Evolutionary conservation across 2,113 vertebrate genomes (phyloP), one percentile per base, ranked within the genome.

Genomic region (Paedocypris sp.): DNA sequence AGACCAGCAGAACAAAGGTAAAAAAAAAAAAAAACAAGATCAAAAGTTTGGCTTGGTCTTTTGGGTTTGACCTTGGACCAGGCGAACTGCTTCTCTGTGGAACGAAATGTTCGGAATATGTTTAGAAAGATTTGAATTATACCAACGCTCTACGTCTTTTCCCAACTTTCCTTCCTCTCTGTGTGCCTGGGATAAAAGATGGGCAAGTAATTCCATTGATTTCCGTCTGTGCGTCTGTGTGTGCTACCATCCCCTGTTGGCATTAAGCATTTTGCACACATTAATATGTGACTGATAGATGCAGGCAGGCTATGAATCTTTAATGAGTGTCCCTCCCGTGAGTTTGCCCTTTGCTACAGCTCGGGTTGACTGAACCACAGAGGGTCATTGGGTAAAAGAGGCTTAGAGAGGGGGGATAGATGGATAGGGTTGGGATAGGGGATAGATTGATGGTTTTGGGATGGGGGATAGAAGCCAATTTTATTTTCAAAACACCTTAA

Each of bases 271-370:
- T 68, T 73, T 68, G 67, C 47, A 57, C 68, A 60, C 65, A 73
- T 73, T 75, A 71, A 70, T 61, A 56, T 71, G 65, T 62, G 73
- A 62, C 59, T 50, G 64, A 60, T 66, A 54, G 64, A 73, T 59
- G 64, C 71, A 51, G 58, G 48, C 70, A 35, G 53, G 36, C 48
- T 43, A 70, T 75, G 67, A 70, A 75, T 73, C 42, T 70, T 70
- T 73, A 70, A 73, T 75, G 59, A 6, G 4, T 1, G 3, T 12
- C 31, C 47, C 51, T 62, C 32, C 46, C 46, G 35, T 51, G 51
- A 31, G 25, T 29, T 39, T 70, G 68, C 36, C 68, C 68, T 70
- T 58, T 62, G 58, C 58, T 38, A 53, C 36, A 46, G 58, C 25
- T 49, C 50, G 38, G 39, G 50, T 58, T 57, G 33, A 22, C 23